Base-by-base conservation (phyloP, 2,888 invertebrate species). In the Synergus gifuensis region DNA sequence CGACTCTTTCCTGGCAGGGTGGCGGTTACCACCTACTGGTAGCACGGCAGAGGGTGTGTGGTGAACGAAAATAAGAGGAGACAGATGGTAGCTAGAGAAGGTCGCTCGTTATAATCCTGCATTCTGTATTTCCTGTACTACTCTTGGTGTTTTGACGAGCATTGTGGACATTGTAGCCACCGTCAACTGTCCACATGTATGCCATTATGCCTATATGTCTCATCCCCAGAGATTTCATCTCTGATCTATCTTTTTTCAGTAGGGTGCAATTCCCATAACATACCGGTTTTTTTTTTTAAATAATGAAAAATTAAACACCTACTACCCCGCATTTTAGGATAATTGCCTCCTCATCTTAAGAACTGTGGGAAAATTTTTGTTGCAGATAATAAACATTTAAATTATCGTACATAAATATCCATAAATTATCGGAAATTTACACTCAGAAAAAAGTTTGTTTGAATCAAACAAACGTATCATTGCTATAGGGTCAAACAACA, bases 141-240 rank as follows among this genome's bases (percentile, higher is more conserved):
- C 73, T 80, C 80, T 73, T 73, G 79, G 81, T 63, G 62, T 76
- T 73, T 54, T 58, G 67, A 63, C 67, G 77, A 76, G 73, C 66
- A 84, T 82, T 84, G 81, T 81, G 81, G 81, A 78, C 81, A 80
- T 82, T 79, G 82, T 79, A 63, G 76, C 66, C 73, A 79, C 46
- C 77, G 79, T 79, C 82, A 79, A 82, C 73, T 79, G 78, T 77
- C 81, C 22, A 54, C 73, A 63, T 76, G 73, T 36, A 58, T 18
- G 3, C 18, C 18, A 18, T 18, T 18, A n/a, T 18, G 58, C 18
- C 58, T 58, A n/a, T 54, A n/a, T 54, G 54, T 54, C 58, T 46
- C 79, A 67, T 76, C 66, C 66, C 62, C 73, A 79, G 63, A 69
- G 66, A 63, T 62, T 62, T 76, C 36, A 44, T 44, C 58, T 78